Base-by-base conservation (phyloP, 2,888 invertebrate species). In the Orthosia gracilis region DNA sequence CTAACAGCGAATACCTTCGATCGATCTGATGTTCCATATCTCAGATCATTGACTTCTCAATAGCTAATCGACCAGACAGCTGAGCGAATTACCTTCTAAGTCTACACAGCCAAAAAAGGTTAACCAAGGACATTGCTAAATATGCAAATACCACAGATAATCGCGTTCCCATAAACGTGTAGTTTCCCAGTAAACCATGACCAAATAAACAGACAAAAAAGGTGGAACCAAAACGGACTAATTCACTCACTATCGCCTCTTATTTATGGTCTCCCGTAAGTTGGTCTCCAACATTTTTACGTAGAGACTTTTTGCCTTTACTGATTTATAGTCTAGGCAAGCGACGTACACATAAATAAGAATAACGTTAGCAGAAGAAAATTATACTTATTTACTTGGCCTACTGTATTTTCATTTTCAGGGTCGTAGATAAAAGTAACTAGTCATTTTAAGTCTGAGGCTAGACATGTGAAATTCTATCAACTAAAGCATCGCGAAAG, bases 221-320 rank as follows among this genome's bases (percentile, higher is more conserved):
- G 49, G 49, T 57, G 49, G 55, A 72, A 79, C 75, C 21, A 75
- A 83, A 85, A 72, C 80, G 77, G 82, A 73, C 82, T 85, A 85
- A 85, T 85, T 85, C 80, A 76, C 80, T 84, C 75, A 80, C 72
- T 80, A 82, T 85, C 80, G 23, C 61, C 65, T 73, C 21, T 77
- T 69, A 84, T 85, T 82, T 85, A 85, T 84, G 72, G 62, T 70
- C 74, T 76, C 76, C 71, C 78, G 73, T 63, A 72, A 71, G 75
- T 73, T 40, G 40, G 40, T 40, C 40, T 40, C 40, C 40, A 69
- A 73, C 70, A 59, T 80, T 82, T 72, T 78, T 63, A 75, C 74
- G 64, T 76, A 21, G 61, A 62, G 45, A 73, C 74, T 84, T 85
- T 84, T 85, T 78, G 74, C 78, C 55, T 82, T 63, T 49, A 77